These are phyloP conservation scores for Drosophila persimilis DNA, from an alignment of 1,140 invertebrate species.

Conservation along the genomic window DNA sequence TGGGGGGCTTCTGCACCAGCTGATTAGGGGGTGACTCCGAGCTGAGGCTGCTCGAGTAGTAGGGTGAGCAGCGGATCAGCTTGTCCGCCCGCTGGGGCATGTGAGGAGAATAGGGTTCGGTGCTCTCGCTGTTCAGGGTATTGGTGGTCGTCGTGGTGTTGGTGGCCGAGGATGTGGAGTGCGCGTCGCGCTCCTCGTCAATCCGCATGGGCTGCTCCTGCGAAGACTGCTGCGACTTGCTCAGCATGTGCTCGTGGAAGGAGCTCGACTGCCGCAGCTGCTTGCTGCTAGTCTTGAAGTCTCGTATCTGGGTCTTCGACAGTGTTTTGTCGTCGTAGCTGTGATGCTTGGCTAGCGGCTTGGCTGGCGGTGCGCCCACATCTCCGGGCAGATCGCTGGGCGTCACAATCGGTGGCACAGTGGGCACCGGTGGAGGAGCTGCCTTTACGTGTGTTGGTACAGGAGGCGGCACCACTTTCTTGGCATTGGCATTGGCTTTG, in stretches of 20 bases:
- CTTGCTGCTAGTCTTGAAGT: constrained; percentile 85
- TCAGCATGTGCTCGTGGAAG: constrained; percentile 86
- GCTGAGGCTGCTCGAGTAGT: constrained; percentile 88
- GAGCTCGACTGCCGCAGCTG: constrained; percentile 86
- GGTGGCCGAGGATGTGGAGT: constrained; percentile 69
- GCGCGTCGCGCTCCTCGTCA: constrained; percentile 69
- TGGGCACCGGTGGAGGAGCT: constrained; percentile 64
- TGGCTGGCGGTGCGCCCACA: constrained; percentile 81
- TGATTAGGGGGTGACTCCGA: constrained; percentile 87
- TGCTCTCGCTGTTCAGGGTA: constrained; percentile 74
- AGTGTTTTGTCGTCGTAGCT: constrained; percentile 86
- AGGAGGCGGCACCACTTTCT: constrained; percentile 8
- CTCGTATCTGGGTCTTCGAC: constrained; percentile 86
- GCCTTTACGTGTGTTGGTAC: constrained; percentile 26
- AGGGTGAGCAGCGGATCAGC: constrained; percentile 87
- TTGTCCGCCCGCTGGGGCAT: constrained; percentile 83
- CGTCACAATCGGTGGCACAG: constrained; percentile 66
- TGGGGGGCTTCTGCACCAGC: constrained; percentile 85
- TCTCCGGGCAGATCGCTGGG: constrained; percentile 70
- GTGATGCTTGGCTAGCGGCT: constrained; percentile 85
- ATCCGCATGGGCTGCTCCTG: constrained; percentile 71
- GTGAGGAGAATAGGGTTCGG: constrained; percentile 79
- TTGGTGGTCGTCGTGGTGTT: constrained; percentile 79
- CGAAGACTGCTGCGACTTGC: constrained; percentile 81
- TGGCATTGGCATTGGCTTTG: constrained; percentile 3